phyloP scores from a whole-genome alignment of 2,113 vertebrate species.

The Stomatorhinus ivindoensis region DNA sequence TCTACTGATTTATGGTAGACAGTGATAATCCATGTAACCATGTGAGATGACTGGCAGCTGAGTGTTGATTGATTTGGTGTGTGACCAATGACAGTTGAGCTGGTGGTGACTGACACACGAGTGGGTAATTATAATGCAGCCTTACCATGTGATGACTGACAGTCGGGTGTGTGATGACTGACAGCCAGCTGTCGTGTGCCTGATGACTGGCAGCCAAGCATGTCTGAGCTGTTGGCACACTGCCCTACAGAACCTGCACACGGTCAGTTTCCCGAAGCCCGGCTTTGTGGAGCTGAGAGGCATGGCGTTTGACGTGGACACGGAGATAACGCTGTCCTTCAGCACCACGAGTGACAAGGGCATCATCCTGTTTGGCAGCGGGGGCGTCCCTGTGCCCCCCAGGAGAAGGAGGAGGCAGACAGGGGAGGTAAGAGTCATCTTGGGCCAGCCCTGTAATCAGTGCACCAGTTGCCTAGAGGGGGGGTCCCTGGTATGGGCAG shows the following conservation, averaged over 20 bases:
- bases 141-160: neutral
- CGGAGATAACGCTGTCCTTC: constrained; percentile 94
- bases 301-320: constrained; percentile 61
- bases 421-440: constrained; percentile 58
- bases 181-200: neutral
- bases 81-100: neutral
- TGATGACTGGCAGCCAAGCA: neutral
- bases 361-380: constrained; percentile 76
- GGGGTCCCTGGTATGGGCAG: neutral
- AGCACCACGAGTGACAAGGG: constrained; percentile 84
- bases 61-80: neutral
- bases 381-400: constrained; percentile 48
- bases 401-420: constrained; percentile 79
- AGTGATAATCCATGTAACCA: neutral
- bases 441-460: neutral
- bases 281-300: constrained; percentile 81
- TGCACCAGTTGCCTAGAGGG: neutral
- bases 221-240: constrained; percentile 5
- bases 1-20: neutral
- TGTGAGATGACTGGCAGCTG: neutral
- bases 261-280: constrained; percentile 81
- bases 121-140: neutral
- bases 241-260: constrained; percentile 77
- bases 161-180: neutral
- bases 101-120: neutral